These are phyloP conservation scores for Acridotheres tristis DNA, from an alignment of 2,797 vertebrate genomes.

Conservation along the genomic window DNA sequence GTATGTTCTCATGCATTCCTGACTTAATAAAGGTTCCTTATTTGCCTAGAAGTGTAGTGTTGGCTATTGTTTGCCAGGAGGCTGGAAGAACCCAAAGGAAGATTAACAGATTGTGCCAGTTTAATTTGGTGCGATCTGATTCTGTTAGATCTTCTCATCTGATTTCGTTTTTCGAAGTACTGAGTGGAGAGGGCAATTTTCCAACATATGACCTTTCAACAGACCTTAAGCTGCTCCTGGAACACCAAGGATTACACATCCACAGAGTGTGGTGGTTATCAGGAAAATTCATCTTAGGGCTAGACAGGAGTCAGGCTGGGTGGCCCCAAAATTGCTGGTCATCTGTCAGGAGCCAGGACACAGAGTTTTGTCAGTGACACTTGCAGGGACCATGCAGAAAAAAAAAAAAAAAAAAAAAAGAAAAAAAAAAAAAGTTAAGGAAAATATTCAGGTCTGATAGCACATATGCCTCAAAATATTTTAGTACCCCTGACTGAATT, in stretches of 20 bases:
- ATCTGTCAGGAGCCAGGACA: neutral
- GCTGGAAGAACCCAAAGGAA: neutral
- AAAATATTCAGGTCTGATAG: neutral
- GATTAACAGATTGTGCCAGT: conserved; percentile 19
- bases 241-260: neutral
- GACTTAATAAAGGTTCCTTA: neutral
- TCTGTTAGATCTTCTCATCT: conserved; percentile 31
- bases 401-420: neutral
- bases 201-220: neutral
- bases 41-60: neutral
- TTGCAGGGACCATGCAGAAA: neutral
- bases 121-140: conserved; percentile 11
- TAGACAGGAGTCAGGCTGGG: neutral
- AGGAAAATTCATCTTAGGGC: fast-evolving
- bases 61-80: neutral
- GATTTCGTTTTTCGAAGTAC: neutral
- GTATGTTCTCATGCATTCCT: conserved; percentile 6
- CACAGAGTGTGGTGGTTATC: neutral
- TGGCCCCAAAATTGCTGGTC: neutral
- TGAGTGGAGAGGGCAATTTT: neutral
- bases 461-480: neutral
- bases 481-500: neutral
- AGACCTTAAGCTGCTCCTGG: neutral
- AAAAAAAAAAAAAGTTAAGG: neutral
- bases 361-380: neutral